Evolutionary conservation across 2,113 vertebrate species (phyloP).

Genomic region (Callopanchax toddi): DNA sequence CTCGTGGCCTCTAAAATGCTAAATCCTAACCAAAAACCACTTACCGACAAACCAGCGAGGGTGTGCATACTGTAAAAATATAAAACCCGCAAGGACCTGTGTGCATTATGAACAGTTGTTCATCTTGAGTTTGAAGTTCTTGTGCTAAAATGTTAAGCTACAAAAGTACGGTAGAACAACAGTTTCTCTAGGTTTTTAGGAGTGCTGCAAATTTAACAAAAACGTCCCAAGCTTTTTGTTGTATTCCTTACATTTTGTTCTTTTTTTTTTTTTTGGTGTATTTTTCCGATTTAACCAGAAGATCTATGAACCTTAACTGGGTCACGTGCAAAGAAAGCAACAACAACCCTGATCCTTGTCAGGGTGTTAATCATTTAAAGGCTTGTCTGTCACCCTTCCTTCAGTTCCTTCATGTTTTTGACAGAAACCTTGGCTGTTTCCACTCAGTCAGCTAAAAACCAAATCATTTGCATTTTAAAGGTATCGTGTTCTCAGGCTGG

Average conservation of each 20-base stretch:
- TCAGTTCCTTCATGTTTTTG: neutral
- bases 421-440: neutral
- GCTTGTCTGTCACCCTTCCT: neutral
- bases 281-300: neutral
- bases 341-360: neutral
- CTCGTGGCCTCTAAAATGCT: neutral
- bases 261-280: neutral
- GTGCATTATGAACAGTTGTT: neutral
- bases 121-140: constrained; percentile 8
- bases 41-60: constrained; percentile 10
- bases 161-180: neutral
- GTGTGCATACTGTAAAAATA: constrained; percentile 15
- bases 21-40: constrained; percentile 8
- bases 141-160: constrained; percentile 14
- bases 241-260: neutral
- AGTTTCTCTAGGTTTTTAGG: neutral
- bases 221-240: neutral
- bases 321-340: constrained; percentile 3
- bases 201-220: constrained; percentile 29
- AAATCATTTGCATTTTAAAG: constrained; percentile 13
- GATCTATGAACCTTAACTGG: neutral
- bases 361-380: constrained; percentile 11
- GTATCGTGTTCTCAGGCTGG: neutral
- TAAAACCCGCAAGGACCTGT: neutral
- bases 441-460: neutral